Evolutionary conservation across 2,113 vertebrate species (phyloP), one percentile per base, ranked within the genome.

Genomic region (Anseranas semipalmata): DNA sequence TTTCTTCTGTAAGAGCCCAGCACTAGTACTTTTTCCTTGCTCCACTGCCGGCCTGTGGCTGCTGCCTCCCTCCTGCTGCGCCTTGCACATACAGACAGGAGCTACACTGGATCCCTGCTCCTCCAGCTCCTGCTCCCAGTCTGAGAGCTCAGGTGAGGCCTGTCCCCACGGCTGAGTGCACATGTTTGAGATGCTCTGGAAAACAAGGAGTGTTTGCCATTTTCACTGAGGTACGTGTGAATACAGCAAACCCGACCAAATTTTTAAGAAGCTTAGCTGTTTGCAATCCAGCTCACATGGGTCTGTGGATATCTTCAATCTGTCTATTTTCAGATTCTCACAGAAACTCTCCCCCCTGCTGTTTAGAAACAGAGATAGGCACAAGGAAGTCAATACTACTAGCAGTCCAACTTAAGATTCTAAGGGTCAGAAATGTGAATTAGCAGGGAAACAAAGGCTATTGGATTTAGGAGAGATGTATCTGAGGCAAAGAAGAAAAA

Each of bases 341-440:
- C 8, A 80, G 83, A 93, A 90, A 80, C 73, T 70, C 30, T 52
- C 13, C 58, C 45, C 27, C 63, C 74, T 85, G 70, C 71, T 93
- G 62, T 91, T 89, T 59, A 81, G 60, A 90, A 95, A 78, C n/a
- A 70, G 90, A 91, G 46, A 71, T 28, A 63, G 39, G 66, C 73
- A 92, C 56, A 72, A 75, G 65, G 43, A 89, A 75, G 63, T 95
- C 91, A 85, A 4, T 60, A 71, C 70, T 85, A 72, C 58, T 56
- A 71, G 20, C 52, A 58, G 33, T 55, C 48, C 7, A 0, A 62
- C 58, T 82, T 93, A 52, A 89, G 71, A 75, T 81, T 67, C 81
- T 63, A 81, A 56, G 41, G 17, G 13, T 85, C 67, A 68, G 66
- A 93, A 95, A 65, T 58, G 72, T 46, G 78, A 90, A 82, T 28